phyloP scores from a whole-genome alignment of 2,888 invertebrate species.

The Oasisia sp. region DNA sequence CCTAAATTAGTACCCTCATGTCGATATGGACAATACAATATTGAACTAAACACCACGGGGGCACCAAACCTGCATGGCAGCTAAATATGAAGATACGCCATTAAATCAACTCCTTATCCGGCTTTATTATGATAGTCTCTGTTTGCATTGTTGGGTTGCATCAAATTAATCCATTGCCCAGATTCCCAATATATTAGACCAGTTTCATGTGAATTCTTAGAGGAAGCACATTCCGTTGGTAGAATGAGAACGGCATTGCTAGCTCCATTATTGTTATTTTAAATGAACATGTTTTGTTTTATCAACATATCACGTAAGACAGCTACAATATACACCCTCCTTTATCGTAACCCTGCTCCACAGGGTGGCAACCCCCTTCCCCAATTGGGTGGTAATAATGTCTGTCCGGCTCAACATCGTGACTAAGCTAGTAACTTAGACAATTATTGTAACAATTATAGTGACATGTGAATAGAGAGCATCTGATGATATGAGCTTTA shows the following conservation, averaged over 20 bases:
- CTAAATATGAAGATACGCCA: neutral
- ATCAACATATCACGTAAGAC: neutral
- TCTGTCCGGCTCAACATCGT: neutral
- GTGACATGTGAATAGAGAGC: neutral
- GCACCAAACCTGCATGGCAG: neutral
- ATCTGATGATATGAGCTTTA: neutral
- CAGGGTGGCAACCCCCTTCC: neutral
- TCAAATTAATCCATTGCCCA: neutral
- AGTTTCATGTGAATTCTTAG: neutral
- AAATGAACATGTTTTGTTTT: neutral
- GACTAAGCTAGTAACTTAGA: neutral
- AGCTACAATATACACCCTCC: neutral
- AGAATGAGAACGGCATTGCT: neutral
- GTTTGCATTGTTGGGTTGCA: slow-evolving; percentile 17
- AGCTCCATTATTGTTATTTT: neutral
- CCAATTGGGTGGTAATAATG: neutral
- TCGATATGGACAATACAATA: slow-evolving; percentile 10
- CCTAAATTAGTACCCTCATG: slow-evolving; percentile 17
- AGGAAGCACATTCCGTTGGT: neutral
- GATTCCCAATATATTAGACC: neutral
- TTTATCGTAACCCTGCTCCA: neutral
- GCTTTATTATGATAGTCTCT: neutral
- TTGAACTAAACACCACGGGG: slow-evolving; percentile 3
- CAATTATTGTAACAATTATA: neutral
- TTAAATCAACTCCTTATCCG: neutral